A percentile compares a stretch with the other conserved stretches of the same genome.
phyloP scores from a whole-genome alignment of 1,140 invertebrate species.

The Ceratina japonica region DNA sequence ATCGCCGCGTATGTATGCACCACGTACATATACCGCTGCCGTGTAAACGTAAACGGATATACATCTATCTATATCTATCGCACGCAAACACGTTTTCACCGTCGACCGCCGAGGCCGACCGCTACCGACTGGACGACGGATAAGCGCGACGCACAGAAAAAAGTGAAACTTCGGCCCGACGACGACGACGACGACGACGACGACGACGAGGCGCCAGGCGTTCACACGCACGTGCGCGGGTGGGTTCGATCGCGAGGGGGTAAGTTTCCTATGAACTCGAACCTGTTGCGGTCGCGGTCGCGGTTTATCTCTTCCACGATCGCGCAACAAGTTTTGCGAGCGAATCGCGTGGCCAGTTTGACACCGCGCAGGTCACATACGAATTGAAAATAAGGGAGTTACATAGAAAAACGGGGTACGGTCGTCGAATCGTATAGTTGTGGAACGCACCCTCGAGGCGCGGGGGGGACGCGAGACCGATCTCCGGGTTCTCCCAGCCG shows the following conservation, averaged over 20 bases:
- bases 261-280: slow-evolving; percentile 54
- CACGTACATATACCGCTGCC: neutral
- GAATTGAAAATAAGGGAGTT: too few relatives aligned
- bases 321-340: slow-evolving; percentile 42
- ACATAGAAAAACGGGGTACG: too few relatives aligned
- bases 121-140: too few relatives aligned
- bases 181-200: neutral
- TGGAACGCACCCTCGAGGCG: neutral
- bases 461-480: neutral
- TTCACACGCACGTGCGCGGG: slow-evolving; percentile 25
- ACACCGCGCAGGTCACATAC: too few relatives aligned
- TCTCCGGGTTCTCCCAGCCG: neutral
- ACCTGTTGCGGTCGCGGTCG: slow-evolving; percentile 60
- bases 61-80: too few relatives aligned
- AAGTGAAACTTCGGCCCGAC: too few relatives aligned
- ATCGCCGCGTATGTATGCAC: slow-evolving; percentile 39
- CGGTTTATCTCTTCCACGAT: slow-evolving; percentile 43
- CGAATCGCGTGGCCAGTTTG: slow-evolving; percentile 3
- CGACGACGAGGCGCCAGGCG: neutral
- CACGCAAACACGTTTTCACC: too few relatives aligned
- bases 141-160: too few relatives aligned
- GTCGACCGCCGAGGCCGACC: too few relatives aligned
- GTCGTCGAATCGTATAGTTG: too few relatives aligned
- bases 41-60: too few relatives aligned
- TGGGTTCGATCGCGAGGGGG: slow-evolving; percentile 48